Percentiles rank a stretch among this genome's conserved stretches.
These are phyloP conservation scores for Hexactinellida sp. DNA, from an alignment of 37 sponge, comb jelly and placozoan species.

Conservation along the genomic window DNA sequence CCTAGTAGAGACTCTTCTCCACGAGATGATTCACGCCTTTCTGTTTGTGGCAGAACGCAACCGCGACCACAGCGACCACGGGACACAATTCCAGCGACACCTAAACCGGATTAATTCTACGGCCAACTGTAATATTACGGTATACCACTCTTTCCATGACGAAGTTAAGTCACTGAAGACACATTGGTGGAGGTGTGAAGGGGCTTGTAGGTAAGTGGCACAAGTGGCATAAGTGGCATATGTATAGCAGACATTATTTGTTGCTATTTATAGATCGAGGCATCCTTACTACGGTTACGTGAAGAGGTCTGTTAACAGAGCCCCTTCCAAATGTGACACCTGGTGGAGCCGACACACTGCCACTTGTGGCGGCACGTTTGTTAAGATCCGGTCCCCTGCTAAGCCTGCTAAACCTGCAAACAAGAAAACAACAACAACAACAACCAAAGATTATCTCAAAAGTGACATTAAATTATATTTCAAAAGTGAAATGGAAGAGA, in stretches of 20 bases:
- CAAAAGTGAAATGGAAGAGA: neutral
- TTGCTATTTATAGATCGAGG: constrained; percentile 20
- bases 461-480: neutral
- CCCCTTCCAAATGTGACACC: constrained; percentile 59
- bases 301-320: constrained; percentile 83
- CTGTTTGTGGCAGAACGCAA: constrained; percentile 88
- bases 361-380: constrained; percentile 65
- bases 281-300: constrained; percentile 79
- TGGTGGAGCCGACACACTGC: constrained; percentile 79
- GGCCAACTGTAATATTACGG: constrained; percentile 75
- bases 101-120: constrained; percentile 75
- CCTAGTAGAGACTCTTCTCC: constrained; percentile 91
- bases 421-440: neutral
- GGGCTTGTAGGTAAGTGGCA: constrained; percentile 49
- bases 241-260: neutral
- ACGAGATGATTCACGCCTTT: constrained; percentile 98
- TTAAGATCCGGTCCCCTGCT: constrained; percentile 46
- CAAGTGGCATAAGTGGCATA: neutral
- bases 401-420: neutral
- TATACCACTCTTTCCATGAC: constrained; percentile 86
- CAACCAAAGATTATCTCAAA: neutral
- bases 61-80: constrained; percentile 83
- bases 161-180: constrained; percentile 58
- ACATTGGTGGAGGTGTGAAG: constrained; percentile 97
- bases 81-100: constrained; percentile 77